phyloP scores from a whole-genome alignment of 2,113 vertebrate species.

The Octodon degus region DNA sequence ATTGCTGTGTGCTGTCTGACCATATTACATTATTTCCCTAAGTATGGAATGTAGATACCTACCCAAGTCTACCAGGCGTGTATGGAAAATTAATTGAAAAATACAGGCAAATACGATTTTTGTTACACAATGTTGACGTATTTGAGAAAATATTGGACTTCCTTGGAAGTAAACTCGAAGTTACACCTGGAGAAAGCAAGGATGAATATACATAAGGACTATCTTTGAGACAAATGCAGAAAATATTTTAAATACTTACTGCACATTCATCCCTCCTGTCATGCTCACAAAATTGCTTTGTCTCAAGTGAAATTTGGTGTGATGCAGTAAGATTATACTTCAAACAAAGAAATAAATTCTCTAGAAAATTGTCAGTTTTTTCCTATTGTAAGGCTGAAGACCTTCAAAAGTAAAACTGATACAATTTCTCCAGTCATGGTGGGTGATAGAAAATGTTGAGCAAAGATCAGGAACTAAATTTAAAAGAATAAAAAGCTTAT shows the following conservation, averaged over 20 bases:
- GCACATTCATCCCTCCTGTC: rapidly evolving
- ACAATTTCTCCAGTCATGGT: background rate
- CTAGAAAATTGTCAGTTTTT: background rate
- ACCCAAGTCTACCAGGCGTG: background rate
- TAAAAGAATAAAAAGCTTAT: background rate
- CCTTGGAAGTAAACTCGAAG: background rate
- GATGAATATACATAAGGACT: background rate
- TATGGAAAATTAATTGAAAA: background rate
- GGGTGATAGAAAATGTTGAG: background rate
- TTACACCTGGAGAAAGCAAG: background rate
- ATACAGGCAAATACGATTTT: background rate
- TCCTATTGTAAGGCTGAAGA: background rate
- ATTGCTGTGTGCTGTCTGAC: background rate
- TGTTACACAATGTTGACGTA: background rate
- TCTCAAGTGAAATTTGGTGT: background rate
- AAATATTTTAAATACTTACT: background rate
- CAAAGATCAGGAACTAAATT: background rate
- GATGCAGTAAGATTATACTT: background rate
- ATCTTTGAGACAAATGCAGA: background rate
- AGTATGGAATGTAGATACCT: background rate
- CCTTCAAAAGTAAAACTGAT: background rate
- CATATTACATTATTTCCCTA: background rate
- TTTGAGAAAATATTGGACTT: background rate
- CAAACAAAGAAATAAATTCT: background rate
- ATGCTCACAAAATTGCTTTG: background rate